Conservation (phyloP, 2,113 vertebrate species). For the Theristicus caerulescens region DNA sequence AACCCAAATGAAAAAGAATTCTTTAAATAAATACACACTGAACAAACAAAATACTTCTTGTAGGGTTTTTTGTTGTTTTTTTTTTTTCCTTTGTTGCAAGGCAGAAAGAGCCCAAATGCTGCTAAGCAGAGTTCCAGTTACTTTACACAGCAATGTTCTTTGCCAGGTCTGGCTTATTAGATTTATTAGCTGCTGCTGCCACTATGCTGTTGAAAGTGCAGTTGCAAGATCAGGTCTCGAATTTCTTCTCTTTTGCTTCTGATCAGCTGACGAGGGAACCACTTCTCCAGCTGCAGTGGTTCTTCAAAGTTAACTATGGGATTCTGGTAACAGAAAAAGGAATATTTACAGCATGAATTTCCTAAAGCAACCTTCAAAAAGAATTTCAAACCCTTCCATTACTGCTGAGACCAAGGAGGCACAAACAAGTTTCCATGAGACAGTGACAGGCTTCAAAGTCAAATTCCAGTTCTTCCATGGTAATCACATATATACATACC, state of each 20-base stretch:
- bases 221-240: slow-evolving; percentile 87
- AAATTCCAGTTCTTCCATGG: not conserved
- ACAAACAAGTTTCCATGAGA: not conserved
- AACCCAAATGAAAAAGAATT: not conserved
- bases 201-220: slow-evolving; percentile 85
- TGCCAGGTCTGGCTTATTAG: not conserved
- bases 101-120: slow-evolving; percentile 14
- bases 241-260: slow-evolving; percentile 92
- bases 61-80: not conserved
- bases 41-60: slow-evolving; percentile 40
- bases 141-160: slow-evolving; percentile 1
- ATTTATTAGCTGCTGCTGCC: slow-evolving; percentile 75
- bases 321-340: slow-evolving; percentile 77
- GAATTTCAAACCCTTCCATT: not conserved
- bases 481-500: not conserved
- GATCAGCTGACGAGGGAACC: slow-evolving; percentile 91
- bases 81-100: not conserved
- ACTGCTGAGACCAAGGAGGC: not conserved
- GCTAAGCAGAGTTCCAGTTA: slow-evolving; percentile 53
- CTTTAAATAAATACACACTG: slow-evolving; percentile 52
- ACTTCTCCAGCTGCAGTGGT: slow-evolving; percentile 85
- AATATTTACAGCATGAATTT: not conserved
- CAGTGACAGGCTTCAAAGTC: not conserved
- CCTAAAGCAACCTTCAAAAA: not conserved
- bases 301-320: slow-evolving; percentile 92